Evolutionary conservation across 2,113 vertebrate species (phyloP).

Genomic region (Ceyx margarethae): DNA sequence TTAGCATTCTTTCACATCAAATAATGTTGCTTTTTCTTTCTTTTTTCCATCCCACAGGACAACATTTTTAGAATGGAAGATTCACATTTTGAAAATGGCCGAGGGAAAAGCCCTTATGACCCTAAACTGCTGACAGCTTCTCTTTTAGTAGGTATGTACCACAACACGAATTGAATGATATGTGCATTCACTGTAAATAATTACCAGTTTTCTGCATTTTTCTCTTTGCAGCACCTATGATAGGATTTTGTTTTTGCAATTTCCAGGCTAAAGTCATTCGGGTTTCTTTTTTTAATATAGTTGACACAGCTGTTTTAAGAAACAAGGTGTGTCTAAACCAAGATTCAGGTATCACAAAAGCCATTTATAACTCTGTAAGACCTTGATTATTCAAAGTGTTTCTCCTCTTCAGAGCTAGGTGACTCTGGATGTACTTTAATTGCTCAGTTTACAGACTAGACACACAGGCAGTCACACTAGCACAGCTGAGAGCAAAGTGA

Average conservation of each 20-base stretch:
- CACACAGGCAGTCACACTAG: neutral
- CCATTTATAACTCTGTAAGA: neutral
- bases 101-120: conserved; percentile 97
- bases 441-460: neutral
- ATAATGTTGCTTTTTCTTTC: neutral
- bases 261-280: neutral
- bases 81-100: conserved; percentile 89
- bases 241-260: neutral
- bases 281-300: neutral
- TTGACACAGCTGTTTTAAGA: neutral
- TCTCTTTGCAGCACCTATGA: neutral
- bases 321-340: neutral
- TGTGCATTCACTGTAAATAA: neutral
- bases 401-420: neutral
- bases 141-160: conserved; percentile 86
- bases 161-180: conserved; percentile 22
- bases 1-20: neutral
- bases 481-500: neutral
- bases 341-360: neutral
- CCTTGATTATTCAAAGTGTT: neutral
- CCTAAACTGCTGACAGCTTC: conserved; percentile 93
- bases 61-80: conserved; percentile 88
- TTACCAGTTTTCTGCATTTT: neutral
- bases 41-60: conserved; percentile 79
- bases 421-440: neutral